Base-by-base conservation (phyloP, 2,797 vertebrate species). In the Falco columbarius region DNA sequence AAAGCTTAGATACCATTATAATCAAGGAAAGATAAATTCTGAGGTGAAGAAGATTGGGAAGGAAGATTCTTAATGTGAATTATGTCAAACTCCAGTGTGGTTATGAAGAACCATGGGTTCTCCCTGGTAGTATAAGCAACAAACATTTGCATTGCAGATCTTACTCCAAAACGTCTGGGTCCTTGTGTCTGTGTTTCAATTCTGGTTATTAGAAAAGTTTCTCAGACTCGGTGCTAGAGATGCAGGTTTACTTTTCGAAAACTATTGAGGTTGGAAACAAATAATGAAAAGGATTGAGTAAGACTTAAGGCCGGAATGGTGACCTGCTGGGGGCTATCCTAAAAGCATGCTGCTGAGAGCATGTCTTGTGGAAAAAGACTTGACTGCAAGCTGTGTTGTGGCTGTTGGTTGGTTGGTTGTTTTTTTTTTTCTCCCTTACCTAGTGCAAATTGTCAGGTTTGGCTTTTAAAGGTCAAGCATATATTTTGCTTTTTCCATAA, bases 401-500 rank as follows among this genome's bases (percentile, higher is more conserved):
- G 12, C 2, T 22, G 42, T 38, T 42, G 40, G 40, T 15, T 38
- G 55, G 10, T 32, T n/a, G 23, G 10, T 36, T 36, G 36, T 7
- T 15, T 59, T 15, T 65, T 65, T 24, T 61, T 49, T 59, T 34
- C 59, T 40, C 42, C 47, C 49, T 81, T 73, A 18, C n/a, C 23
- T 61, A 29, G 20, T 68, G 22, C 34, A 90, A 44, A 32, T 24
- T 65, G 12, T 34, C 2, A 0, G 6, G 1, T 79, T 68, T 81
- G 29, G 2, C 10, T 34, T 61, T 85, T 63, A 56, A 80, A 88
- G 30, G 10, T 34, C 27, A 68, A 61, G 21, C 40, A 27, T 0
- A 0, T 75, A 4, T 38, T 83, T 42, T 88, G 20, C 4, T 21
- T 32, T 67, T 70, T 40, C 3, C 9, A 4, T 61, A 0, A 77